These are phyloP conservation scores for Thecocarcelia acutangulata DNA, from an alignment of 2,888 invertebrate species.

Conservation along the genomic window DNA sequence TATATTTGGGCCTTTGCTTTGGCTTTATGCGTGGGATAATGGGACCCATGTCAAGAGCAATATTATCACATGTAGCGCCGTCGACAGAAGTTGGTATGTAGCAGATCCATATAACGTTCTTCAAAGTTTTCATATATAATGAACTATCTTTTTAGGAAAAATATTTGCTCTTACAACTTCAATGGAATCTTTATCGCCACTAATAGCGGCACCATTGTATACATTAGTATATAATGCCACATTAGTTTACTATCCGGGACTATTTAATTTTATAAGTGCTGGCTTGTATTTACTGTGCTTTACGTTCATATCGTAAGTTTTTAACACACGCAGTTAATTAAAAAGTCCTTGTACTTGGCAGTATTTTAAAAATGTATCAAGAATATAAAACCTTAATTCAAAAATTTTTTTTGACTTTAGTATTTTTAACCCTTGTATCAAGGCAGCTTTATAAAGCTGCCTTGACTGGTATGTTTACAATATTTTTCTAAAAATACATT, in stretches of 20 bases:
- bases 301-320: conserved; percentile 83
- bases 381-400: no score
- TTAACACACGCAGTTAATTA: background rate
- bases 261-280: conserved; percentile 84
- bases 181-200: conserved; percentile 85
- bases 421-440: no score
- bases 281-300: conserved; percentile 81
- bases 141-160: conserved; percentile 81
- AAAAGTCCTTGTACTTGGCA: no score
- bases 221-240: conserved; percentile 84
- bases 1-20: conserved; percentile 77
- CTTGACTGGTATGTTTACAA: no score
- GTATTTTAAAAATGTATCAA: no score
- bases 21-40: conserved; percentile 78
- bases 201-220: conserved; percentile 85
- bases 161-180: conserved; percentile 87
- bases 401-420: no score
- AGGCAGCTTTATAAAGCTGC: no score
- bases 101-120: background rate
- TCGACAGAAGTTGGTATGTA: conserved; percentile 80
- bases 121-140: background rate
- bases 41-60: conserved; percentile 81
- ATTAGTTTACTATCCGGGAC: conserved; percentile 83
- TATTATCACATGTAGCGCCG: conserved; percentile 79
- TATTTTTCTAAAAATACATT: no score